Conservation (phyloP, 2,797 vertebrate species). For the Bradypodion pumilum region DNA sequence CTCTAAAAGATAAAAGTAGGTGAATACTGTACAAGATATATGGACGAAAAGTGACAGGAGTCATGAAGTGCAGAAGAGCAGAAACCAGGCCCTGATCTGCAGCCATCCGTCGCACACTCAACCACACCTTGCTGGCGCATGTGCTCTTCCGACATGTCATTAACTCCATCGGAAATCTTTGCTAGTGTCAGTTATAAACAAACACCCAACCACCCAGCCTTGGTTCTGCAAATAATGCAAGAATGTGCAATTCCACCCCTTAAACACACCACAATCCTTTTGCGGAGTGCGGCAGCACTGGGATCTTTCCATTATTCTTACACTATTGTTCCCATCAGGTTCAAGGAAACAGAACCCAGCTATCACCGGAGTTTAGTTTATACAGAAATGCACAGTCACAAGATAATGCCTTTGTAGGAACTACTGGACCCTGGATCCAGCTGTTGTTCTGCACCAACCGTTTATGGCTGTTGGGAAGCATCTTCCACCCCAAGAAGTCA, state of each 20-base stretch:
- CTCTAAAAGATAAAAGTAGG: constrained; percentile 23
- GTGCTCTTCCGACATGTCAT: no score
- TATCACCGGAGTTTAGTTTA: no score
- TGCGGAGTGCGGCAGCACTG: not conserved
- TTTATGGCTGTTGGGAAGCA: not conserved
- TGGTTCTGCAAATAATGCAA: constrained; percentile 10
- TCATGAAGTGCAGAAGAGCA: no score
- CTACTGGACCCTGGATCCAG: not conserved
- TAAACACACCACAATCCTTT: not conserved
- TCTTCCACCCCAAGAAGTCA: not conserved
- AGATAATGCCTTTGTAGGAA: not conserved
- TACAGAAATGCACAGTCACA: no score
- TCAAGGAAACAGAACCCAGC: not conserved
- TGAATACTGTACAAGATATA: not conserved
- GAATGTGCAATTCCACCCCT: constrained; percentile 19
- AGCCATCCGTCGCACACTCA: no score
- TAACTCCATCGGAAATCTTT: no score
- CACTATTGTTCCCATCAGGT: no score
- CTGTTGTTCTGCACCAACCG: not conserved
- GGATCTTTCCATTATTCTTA: not conserved
- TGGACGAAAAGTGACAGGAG: no score
- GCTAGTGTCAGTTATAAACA: no score
- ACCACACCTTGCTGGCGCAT: no score
- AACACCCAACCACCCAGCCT: not conserved
- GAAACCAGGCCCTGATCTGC: no score